Evolutionary conservation across 1,140 invertebrate species (phyloP), one percentile per base, ranked within the genome.

Genomic region (Nasonia giraulti): DNA sequence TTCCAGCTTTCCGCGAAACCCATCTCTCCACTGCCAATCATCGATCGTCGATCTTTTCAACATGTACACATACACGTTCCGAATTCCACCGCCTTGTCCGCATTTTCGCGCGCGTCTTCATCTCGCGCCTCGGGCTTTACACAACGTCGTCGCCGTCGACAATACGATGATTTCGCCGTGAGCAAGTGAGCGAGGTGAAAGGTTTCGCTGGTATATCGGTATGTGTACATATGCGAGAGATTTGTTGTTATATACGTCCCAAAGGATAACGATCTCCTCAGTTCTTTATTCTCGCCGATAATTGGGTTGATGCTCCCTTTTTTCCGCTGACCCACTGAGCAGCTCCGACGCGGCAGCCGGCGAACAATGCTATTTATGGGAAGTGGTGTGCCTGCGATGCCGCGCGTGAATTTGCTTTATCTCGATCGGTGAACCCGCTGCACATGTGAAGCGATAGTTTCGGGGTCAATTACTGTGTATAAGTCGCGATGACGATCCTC

Each of bases 1-100:
- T 84, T 84, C 83, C 44, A 74, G 80, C 17, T 79, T 79, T 84
- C 66, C 50, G 20, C 40, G 68, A 84, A 83, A 71, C 37, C 14
- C 1, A 0, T 0, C 17, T 12, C 37, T 44, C 8, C 44, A 7
- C 37, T 17, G 40, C 69, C 78, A 66, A 84, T 79, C 66, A 71
- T 73, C 44, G 68, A 84, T 84, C 37, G 20, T 79, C 33, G 37
- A 77, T 83, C 33, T 76, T 76, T 69, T 83, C 31, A 31, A 5
- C 50, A 20, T 33, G 14, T 17, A 37, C 20, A 75, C 82, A 50
- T 31, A 7, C 2, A 74, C 71, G 80, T 82, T 20, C 80, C 37
- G 47, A 73, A 81, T 81, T 73, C 37, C 68, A 44, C 12, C n/a
- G 31, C n/a, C 44, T 66, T 17, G 31, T 79, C 78, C 62, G 78